Base-by-base conservation (phyloP, 2,797 vertebrate genomes). In the Periparus ater region DNA sequence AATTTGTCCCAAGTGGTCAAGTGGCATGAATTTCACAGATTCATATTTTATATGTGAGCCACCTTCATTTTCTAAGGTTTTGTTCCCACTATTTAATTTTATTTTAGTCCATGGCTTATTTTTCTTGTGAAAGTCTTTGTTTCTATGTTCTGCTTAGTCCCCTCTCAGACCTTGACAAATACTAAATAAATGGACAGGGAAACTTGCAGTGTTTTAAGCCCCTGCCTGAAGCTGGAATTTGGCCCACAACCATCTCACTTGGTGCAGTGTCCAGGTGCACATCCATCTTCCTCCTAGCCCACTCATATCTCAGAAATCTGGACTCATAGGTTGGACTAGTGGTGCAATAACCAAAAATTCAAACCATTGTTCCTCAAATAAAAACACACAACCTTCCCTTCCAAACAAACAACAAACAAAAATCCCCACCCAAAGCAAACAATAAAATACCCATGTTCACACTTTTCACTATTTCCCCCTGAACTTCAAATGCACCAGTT, bases 391-490 rank as follows among this genome's bases (percentile, higher is more conserved):
- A 27, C 26, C 42, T 26, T 3, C 11, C 5, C 17, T 51, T 68
- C 15, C 17, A 71, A 75, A n/a, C 10, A 44, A 45, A 32, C 13
- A 65, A 13, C 3, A 36, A 25, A 22, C 7, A 44, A 27, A 75
- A 38, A 13, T 0, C 0, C 15, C 7, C 8, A 20, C 21, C 10
- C 13, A 72, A 54, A 58, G 1, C 27, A 68, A 62, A 9, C 7
- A 25, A 6, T 20, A 13, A 38, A 5, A 2, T 11, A 18, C 1
- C 16, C 10, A 29, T 7, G 1, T 45, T 60, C 65, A 63, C 79
- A 26, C 9, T 44, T 67, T 84, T 93, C 22, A 3, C 22, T 65
- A 18, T 87, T 54, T 79, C 79, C 44, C 26, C 21, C 58, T 81
- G 20, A 55, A 60, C 12, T 62, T 76, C 50, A 85, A 34, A 18